Base-by-base conservation (phyloP, 2,797 vertebrate species). In the Myoxocephalus aenaeus region DNA sequence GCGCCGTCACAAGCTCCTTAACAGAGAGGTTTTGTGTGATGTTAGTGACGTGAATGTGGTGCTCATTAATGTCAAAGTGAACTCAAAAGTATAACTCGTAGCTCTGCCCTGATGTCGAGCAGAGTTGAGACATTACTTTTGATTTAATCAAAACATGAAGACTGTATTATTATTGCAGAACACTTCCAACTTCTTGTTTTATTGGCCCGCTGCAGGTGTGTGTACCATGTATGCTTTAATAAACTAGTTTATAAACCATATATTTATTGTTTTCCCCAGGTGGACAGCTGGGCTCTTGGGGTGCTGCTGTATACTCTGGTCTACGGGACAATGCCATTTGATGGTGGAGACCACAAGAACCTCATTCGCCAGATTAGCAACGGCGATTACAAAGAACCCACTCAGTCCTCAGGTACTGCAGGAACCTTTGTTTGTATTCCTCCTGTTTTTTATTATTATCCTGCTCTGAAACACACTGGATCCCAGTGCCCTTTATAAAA, bases 221-320 rank as follows among this genome's bases (percentile, higher is more conserved):
- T 73, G 15, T 57, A 27, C 11, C 34, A 20, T 0, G 4, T 50
- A 42, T 51, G 34, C 66, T n/a, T 20, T 18, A 58, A 40, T 25
- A 1, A 56, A n/a, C 9, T 6, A 1, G 15, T 34, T 70, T 50
- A 12, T 79, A 27, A 84, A 84, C 58, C 62, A 3, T 32, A n/a
- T 73, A 11, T 69, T 54, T 38, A 22, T 73, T 67, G 22, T 48
- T 77, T 61, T 64, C 50, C 48, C 11, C 88, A 99, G 98, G 98
- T 99, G 91, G 98, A 99, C 94, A 99, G 97, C 95, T 99, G 98
- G 98, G 98, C 98, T 78, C 95, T 99, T n/a, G 98, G 98, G 40
- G 98, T 99, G 79, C 94, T 99, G 91, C 97, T 99, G 90, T 99
- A 99, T 89, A 99, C 98, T 57, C 94, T 99, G 77, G 97, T 99